Conservation (phyloP, 2,888 invertebrate genomes). For the Ectemnius lituratus region DNA sequence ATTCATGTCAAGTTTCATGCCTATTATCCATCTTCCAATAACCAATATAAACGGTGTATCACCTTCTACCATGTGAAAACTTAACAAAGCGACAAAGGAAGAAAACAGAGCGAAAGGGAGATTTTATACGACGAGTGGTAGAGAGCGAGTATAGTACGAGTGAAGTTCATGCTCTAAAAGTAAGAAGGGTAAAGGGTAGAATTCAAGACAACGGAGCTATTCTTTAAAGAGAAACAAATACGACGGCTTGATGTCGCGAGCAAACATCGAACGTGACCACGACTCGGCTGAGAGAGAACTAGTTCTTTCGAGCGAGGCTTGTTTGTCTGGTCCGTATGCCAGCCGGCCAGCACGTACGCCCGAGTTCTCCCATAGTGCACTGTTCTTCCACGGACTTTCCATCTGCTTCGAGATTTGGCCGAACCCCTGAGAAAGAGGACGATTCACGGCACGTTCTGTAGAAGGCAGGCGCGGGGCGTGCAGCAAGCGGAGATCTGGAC, state of each 20-base stretch:
- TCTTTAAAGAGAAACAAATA: conserved; percentile 29
- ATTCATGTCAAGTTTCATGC: too few species aligned
- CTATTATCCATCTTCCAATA: too few species aligned
- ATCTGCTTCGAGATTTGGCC: conserved; percentile 35
- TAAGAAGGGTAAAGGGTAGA: too few species aligned
- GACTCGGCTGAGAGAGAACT: conserved; percentile 16
- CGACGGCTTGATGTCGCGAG: conserved; percentile 24
- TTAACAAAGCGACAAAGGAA: not conserved
- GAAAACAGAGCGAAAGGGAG: not conserved
- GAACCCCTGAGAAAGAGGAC: conserved; percentile 21
- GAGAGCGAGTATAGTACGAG: too few species aligned
- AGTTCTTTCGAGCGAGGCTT: conserved; percentile 21
- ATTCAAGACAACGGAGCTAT: not conserved
- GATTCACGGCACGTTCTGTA: conserved; percentile 43
- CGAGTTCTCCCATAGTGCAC: conserved; percentile 20
- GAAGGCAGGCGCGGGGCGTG: not conserved
- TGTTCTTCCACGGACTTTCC: conserved; percentile 24
- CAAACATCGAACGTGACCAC: conserved; percentile 44
- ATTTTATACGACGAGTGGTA: too few species aligned
- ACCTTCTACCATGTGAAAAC: too few species aligned
- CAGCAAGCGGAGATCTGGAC: not conserved
- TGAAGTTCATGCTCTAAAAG: too few species aligned
- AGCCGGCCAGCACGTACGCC: conserved; percentile 31
- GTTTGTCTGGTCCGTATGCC: conserved; percentile 38
- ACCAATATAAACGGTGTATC: too few species aligned